These are phyloP conservation scores for Chaetophractus vellerosus DNA, from an alignment of 2,797 vertebrate genomes.

Conservation along the genomic window DNA sequence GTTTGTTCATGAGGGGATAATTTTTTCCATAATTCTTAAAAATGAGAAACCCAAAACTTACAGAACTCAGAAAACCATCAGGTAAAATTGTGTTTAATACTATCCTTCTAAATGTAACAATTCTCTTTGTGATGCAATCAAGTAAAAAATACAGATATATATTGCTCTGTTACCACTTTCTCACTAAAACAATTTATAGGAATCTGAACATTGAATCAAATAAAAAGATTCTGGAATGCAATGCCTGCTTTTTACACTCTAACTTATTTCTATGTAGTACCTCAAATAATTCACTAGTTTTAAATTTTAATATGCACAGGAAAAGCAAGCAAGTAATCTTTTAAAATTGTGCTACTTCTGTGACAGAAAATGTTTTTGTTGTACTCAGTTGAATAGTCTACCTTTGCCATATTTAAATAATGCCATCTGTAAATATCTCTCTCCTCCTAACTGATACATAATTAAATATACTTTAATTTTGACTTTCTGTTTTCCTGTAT, in stretches of 20 bases:
- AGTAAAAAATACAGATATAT: background rate
- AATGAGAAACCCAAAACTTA: background rate
- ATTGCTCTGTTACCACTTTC: background rate
- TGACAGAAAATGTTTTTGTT: background rate
- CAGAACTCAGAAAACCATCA: background rate
- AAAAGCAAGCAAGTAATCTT: slow-evolving; percentile 16
- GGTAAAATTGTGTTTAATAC: background rate
- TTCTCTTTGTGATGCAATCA: background rate
- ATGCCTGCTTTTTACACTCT: background rate
- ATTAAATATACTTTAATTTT: slow-evolving; percentile 62
- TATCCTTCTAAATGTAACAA: background rate
- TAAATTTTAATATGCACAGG: background rate
- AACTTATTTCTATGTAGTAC: background rate
- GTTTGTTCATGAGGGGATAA: background rate
- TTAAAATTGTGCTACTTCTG: background rate
- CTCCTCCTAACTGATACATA: slow-evolving; percentile 45
- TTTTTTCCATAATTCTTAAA: slow-evolving; percentile 2
- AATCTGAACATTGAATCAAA: background rate
- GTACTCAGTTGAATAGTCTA: background rate
- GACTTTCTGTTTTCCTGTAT: slow-evolving; percentile 65
- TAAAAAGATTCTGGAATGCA: slow-evolving; percentile 22
- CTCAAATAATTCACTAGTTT: slow-evolving; percentile 30
- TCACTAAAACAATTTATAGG: background rate
- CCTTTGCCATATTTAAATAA: slow-evolving; percentile 10
- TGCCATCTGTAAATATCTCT: slow-evolving; percentile 29